These are phyloP conservation scores for Pheosia gnoma DNA, from an alignment of 2,888 invertebrate genomes.

Conservation along the genomic window DNA sequence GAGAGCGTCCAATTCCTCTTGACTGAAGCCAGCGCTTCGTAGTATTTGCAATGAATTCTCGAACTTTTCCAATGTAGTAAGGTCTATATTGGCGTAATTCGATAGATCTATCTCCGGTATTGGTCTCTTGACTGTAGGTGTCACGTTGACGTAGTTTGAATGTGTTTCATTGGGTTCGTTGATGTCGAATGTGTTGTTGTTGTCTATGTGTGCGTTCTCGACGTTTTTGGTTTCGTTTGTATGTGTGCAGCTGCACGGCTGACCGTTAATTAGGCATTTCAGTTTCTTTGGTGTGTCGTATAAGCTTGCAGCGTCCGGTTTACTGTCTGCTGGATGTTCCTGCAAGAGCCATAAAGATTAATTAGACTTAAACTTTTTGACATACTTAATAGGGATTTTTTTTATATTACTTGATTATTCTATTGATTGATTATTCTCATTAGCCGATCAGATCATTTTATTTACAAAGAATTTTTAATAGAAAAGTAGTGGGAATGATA, in stretches of 20 bases:
- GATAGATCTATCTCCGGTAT: constrained; percentile 68
- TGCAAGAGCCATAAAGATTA: constrained; percentile 30
- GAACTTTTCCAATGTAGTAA: constrained; percentile 90
- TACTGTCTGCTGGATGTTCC: constrained; percentile 74
- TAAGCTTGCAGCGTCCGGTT: constrained; percentile 75
- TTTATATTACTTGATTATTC: too few relatives aligned
- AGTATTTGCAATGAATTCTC: constrained; percentile 90
- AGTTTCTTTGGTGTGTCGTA: constrained; percentile 91
- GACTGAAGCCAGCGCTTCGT: constrained; percentile 84
- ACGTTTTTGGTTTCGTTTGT: constrained; percentile 69
- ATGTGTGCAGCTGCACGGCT: constrained; percentile 80
- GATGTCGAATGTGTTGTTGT: constrained; percentile 57
- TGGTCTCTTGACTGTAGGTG: constrained; percentile 62
- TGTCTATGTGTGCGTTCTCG: constrained; percentile 81
- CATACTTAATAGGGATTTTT: too few relatives aligned
- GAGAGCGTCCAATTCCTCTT: constrained; percentile 80
- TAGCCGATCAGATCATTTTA: too few relatives aligned
- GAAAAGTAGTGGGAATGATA: too few relatives aligned
- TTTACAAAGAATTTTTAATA: too few relatives aligned
- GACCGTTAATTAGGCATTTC: constrained; percentile 86
- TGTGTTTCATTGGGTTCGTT: constrained; percentile 56
- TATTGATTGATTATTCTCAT: too few relatives aligned
- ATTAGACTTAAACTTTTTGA: too few relatives aligned
- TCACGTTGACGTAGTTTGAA: constrained; percentile 82
- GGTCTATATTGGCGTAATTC: constrained; percentile 90